Evolutionary conservation across 2,113 vertebrate genomes (phyloP), one percentile per base, ranked within the genome.

Genomic region (Okapia johnstoni): DNA sequence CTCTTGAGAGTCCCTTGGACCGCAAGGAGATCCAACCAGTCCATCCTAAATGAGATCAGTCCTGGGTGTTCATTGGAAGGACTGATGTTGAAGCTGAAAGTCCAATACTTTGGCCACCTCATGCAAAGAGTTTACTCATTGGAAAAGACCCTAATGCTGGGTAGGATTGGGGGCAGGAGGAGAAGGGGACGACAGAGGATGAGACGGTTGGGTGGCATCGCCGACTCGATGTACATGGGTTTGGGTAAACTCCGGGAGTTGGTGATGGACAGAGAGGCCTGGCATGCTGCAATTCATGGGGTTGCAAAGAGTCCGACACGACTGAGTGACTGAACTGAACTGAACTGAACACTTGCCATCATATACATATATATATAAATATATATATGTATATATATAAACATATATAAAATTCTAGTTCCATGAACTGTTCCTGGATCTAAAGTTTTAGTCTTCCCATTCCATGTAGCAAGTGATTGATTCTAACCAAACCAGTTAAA

Each of bases 201-300:
- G 33, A 36, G 33, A 66, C 36, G 8, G 63, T 11, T 36, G 17
- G 17, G 21, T 66, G 33, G 17, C 17, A 66, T 66, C 17, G 36
- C 63, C 33, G 36, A 36, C 17, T 36, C 63, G 21, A 36, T 21
- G 33, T 17, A 36, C n/a, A 36, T 36, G 63, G n/a, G 33, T 66
- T 36, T 66, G 33, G 21, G 8, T 66, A 66, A 66, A 66, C 63
- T 66, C 63, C n/a, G 17, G 63, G 63, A 66, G 33, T 21, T 10
- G 17, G 33, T 36, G 8, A 36, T 36, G 63, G 63, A 66, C 63
- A 40, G 40, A 40, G 40, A 40, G 40, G 19, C n/a, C n/a, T 70
- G 16, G 9, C 1, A 0, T 70, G 63, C 63, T 21, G 19, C n/a
- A 36, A 4, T 12, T 33, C 63, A 70, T 36, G n/a, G n/a, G 46